Percentiles rank a stretch among this genome's conserved stretches.
Conservation (phyloP, 2,888 invertebrate genomes). For the Liposcelis brunnea region DNA sequence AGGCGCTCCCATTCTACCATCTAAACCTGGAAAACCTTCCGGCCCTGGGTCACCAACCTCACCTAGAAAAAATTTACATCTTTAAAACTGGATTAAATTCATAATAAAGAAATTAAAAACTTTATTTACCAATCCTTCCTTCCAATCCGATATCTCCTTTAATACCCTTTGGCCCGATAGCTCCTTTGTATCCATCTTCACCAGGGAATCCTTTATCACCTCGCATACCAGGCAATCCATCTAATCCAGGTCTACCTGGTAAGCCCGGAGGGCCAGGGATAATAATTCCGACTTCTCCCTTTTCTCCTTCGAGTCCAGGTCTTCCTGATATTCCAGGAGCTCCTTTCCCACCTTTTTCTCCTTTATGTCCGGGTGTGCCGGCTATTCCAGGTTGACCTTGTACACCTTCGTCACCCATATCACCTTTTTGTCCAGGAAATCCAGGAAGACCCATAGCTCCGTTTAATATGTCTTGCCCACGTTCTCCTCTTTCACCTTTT, state of each 20-base stretch:
- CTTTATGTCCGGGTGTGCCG: slow-evolving; percentile 30
- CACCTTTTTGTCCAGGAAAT: slow-evolving; percentile 20
- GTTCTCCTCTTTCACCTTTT: slow-evolving; percentile 21
- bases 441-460: slow-evolving; percentile 19
- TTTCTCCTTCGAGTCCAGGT: slow-evolving; percentile 51
- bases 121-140: slow-evolving; percentile 24
- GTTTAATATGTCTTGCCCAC: slow-evolving; percentile 18
- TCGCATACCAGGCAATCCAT: slow-evolving; percentile 40
- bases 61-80: slow-evolving; percentile 20
- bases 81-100: not conserved
- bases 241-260: slow-evolving; percentile 39
- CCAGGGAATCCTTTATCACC: slow-evolving; percentile 53
- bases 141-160: slow-evolving; percentile 29
- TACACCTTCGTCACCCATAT: slow-evolving; percentile 24
- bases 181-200: slow-evolving; percentile 41
- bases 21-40: slow-evolving; percentile 26
- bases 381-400: slow-evolving; percentile 26
- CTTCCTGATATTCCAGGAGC: slow-evolving; percentile 25
- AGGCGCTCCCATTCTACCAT: slow-evolving; percentile 30
- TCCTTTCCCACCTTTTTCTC: slow-evolving; percentile 38
- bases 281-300: slow-evolving; percentile 34
- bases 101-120: not conserved
- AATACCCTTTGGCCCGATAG: slow-evolving; percentile 32
- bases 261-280: slow-evolving; percentile 37
- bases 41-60: slow-evolving; percentile 29